These are phyloP conservation scores for Poeciliopsis prolifica DNA, from an alignment of 2,113 vertebrate genomes.

Conservation along the genomic window DNA sequence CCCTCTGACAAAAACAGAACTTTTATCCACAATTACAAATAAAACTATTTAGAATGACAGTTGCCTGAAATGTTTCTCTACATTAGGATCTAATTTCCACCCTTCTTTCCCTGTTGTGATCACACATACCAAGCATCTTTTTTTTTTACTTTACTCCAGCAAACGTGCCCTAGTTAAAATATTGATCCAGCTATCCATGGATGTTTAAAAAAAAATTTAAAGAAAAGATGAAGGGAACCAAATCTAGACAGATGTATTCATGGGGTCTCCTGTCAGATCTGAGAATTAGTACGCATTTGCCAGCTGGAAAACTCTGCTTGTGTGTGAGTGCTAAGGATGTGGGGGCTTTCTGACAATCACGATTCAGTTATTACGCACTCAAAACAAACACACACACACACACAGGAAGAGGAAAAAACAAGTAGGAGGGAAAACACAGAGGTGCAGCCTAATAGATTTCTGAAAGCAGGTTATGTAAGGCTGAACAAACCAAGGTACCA, in stretches of 20 bases:
- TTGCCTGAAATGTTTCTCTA: not conserved
- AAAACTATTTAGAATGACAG: not conserved
- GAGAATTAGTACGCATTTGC: slow-evolving; percentile 9
- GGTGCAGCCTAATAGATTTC: slow-evolving; percentile 27
- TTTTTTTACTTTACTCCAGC: too few relatives aligned
- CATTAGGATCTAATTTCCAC: not conserved
- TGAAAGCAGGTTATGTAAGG: slow-evolving; percentile 44
- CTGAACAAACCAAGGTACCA: slow-evolving; percentile 31
- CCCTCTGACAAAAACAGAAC: not conserved
- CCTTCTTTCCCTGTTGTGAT: not conserved
- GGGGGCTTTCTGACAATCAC: slow-evolving; percentile 46
- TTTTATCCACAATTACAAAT: not conserved
- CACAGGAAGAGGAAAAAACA: slow-evolving; percentile 12
- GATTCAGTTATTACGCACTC: slow-evolving; percentile 3
- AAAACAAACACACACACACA: not conserved
- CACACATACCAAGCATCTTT: not conserved
- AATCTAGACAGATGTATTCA: not conserved
- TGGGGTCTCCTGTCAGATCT: not conserved
- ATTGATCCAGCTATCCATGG: too few relatives aligned
- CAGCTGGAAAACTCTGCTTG: slow-evolving; percentile 20
- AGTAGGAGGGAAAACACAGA: slow-evolving; percentile 26
- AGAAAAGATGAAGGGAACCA: not conserved
- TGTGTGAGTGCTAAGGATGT: slow-evolving; percentile 18
- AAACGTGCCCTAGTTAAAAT: too few relatives aligned
- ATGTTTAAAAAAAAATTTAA: too few relatives aligned